These are phyloP conservation scores for Eulemur mongoz DNA, from an alignment of 2,797 vertebrate genomes.

Conservation along the genomic window DNA sequence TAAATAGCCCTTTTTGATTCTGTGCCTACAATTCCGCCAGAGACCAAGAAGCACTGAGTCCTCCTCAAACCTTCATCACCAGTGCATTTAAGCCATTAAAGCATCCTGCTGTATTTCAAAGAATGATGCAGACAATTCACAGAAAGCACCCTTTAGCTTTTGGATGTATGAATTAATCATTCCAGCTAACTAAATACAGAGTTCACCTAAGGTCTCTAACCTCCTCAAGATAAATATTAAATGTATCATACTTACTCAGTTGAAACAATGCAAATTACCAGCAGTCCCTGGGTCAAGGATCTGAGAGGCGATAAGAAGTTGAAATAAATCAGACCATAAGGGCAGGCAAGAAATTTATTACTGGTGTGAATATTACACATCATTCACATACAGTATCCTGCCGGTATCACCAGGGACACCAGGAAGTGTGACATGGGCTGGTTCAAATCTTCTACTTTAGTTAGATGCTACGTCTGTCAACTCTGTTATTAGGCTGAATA, in stretches of 20 bases:
- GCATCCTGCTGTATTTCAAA: constrained; percentile 60
- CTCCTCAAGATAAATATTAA: constrained; percentile 69
- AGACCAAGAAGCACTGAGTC: constrained; percentile 15
- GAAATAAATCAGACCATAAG: constrained; percentile 56
- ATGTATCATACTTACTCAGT: constrained; percentile 22
- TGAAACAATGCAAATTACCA: constrained; percentile 63
- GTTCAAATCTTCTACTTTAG: neutral
- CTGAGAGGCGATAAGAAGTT: constrained; percentile 57
- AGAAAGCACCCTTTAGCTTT: constrained; percentile 67
- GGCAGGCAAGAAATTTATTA: constrained; percentile 39
- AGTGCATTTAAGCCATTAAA: constrained; percentile 74
- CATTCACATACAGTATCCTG: neutral
- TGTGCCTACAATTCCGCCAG: constrained; percentile 38
- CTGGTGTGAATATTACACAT: neutral
- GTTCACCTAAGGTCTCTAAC: constrained; percentile 71
- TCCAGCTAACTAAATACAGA: constrained; percentile 60
- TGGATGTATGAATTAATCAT: constrained; percentile 76
- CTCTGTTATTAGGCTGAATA: neutral
- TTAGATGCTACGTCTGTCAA: neutral
- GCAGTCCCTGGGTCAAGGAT: constrained; percentile 49
- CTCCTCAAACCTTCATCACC: constrained; percentile 58
- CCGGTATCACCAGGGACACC: neutral
- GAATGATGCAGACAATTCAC: constrained; percentile 50
- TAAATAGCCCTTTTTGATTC: constrained; percentile 44
- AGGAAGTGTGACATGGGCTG: neutral